These are phyloP conservation scores for Crotophaga sulcirostris DNA, from an alignment of 2,113 vertebrate species.

Conservation along the genomic window DNA sequence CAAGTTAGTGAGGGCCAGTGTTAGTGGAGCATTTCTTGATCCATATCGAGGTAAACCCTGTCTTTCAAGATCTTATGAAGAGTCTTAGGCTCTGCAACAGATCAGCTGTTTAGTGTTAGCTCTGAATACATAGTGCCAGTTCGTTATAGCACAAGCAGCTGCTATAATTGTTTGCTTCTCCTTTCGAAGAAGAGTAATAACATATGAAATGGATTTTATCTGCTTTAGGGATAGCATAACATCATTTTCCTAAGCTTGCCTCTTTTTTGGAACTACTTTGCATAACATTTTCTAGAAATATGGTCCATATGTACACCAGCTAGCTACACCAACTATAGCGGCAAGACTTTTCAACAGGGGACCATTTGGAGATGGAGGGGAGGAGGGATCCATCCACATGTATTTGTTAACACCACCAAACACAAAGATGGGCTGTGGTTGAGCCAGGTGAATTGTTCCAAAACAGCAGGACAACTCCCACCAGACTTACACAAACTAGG, in stretches of 20 bases:
- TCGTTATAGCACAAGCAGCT: constrained; percentile 68
- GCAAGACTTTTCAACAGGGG: background rate
- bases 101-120: constrained; percentile 51
- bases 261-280: constrained; percentile 67
- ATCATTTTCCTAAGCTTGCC: constrained; percentile 70
- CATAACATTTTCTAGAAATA: constrained; percentile 73
- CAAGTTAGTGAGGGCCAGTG: fast-evolving
- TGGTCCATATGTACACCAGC: constrained; percentile 45
- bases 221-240: constrained; percentile 69
- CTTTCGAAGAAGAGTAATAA: constrained; percentile 39
- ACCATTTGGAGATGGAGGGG: background rate
- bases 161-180: constrained; percentile 55
- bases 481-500: background rate
- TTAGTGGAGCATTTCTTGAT: background rate
- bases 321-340: constrained; percentile 6
- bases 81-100: constrained; percentile 24
- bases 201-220: constrained; percentile 72
- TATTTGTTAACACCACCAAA: background rate
- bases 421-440: background rate
- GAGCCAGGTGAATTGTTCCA: constrained; percentile 34
- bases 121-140: constrained; percentile 25
- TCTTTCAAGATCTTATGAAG: background rate
- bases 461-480: constrained; percentile 51
- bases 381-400: background rate
- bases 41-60: background rate